Percentiles rank a stretch among this genome's conserved stretches.
These are phyloP conservation scores for Acrocyrtus sp. DNA, from an alignment of 2,888 invertebrate species.

Conservation along the genomic window DNA sequence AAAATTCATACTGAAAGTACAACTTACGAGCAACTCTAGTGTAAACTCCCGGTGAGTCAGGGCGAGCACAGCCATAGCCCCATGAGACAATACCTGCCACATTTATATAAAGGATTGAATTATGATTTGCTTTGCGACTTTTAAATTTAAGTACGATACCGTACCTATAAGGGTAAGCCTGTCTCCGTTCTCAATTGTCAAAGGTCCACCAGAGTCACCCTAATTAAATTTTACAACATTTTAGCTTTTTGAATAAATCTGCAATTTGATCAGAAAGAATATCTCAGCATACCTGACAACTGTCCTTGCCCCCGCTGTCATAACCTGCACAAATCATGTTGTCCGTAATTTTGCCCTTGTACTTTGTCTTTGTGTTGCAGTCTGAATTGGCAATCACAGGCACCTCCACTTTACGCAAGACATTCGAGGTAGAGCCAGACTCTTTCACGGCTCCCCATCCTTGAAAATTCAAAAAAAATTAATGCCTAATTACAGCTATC, in stretches of 20 bases:
- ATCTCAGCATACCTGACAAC: constrained; percentile 19
- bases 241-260: constrained; percentile 22
- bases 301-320: constrained; percentile 11
- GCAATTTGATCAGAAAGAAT: too few relatives aligned
- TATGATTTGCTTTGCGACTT: background rate
- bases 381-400: constrained; percentile 82
- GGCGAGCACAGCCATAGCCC: constrained; percentile 54
- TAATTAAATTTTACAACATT: constrained; percentile 25
- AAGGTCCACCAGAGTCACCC: constrained; percentile 45
- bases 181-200: constrained; percentile 60
- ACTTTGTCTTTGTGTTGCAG: constrained; percentile 67
- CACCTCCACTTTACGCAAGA: constrained; percentile 79
- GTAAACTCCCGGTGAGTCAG: constrained; percentile 50
- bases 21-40: constrained; percentile 44
- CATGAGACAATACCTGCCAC: constrained; percentile 33
- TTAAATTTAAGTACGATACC: constrained; percentile 1
- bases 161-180: constrained; percentile 57
- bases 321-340: constrained; percentile 58
- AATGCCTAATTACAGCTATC: background rate
- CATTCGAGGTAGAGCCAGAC: constrained; percentile 26
- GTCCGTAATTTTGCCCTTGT: constrained; percentile 60
- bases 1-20: background rate
- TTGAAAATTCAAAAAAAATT: background rate
- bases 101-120: background rate
- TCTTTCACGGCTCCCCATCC: constrained; percentile 47